These are phyloP conservation scores for Excalfactoria chinensis DNA, from an alignment of 2,113 vertebrate genomes.

Conservation along the genomic window DNA sequence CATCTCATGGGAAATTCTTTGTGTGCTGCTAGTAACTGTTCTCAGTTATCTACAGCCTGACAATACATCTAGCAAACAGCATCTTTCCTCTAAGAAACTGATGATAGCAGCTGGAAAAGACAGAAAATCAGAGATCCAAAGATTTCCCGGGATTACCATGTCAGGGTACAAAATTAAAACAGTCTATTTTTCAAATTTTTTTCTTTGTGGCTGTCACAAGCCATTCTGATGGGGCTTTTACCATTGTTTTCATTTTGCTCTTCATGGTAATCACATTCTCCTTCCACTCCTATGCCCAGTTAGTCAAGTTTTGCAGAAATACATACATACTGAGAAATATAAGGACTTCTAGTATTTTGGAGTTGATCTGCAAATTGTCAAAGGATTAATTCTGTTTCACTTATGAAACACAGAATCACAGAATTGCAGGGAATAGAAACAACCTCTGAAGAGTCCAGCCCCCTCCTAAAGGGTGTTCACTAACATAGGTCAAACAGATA, in stretches of 20 bases:
- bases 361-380: not conserved
- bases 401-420: not conserved
- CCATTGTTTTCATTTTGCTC: not conserved
- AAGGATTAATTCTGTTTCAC: not conserved
- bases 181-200: not conserved
- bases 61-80: not conserved
- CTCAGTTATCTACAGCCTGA: not conserved
- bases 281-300: not conserved
- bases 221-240: not conserved
- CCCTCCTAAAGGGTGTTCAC: too few relatives aligned
- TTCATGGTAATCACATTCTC: not conserved
- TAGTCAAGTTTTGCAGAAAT: not conserved
- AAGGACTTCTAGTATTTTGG: not conserved
- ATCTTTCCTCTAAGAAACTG: not conserved
- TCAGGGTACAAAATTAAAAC: not conserved
- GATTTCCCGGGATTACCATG: not conserved
- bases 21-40: not conserved
- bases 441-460: too few relatives aligned
- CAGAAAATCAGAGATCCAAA: not conserved
- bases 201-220: not conserved
- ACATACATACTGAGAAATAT: not conserved
- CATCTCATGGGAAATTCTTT: not conserved
- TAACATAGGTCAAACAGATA: too few relatives aligned
- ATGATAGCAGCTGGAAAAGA: not conserved
- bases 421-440: too few relatives aligned